Evolutionary conservation across 2,113 vertebrate genomes (phyloP).

Genomic region (Balaeniceps rex): DNA sequence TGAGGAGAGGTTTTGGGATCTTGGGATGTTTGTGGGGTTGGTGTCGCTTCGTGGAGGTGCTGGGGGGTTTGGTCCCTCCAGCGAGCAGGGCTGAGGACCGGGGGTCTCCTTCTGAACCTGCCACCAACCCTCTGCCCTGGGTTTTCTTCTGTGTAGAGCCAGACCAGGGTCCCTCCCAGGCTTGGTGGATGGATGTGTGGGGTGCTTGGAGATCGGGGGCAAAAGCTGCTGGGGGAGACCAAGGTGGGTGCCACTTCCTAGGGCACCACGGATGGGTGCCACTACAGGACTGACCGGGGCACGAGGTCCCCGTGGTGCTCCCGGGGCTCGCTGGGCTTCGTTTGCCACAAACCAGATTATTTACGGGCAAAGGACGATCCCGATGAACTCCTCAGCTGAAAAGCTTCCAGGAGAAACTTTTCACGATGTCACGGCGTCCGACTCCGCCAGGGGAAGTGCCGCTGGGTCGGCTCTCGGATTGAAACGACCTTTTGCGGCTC

Average conservation of each 20-base stretch:
- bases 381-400: background rate
- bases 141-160: background rate
- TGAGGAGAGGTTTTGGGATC: background rate
- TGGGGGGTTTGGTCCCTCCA: background rate
- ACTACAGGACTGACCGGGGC: accelerated
- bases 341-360: background rate
- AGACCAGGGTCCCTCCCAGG: background rate
- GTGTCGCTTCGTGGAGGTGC: background rate
- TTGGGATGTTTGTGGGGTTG: accelerated
- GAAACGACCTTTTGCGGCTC: background rate
- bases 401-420: background rate
- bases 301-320: background rate
- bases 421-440: accelerated
- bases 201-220: background rate
- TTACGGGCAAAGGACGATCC: background rate
- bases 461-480: accelerated
- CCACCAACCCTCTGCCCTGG: background rate
- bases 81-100: background rate
- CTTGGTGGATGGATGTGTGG: background rate
- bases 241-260: background rate
- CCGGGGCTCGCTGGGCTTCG: accelerated
- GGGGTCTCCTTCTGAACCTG: background rate
- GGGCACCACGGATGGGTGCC: background rate
- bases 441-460: background rate
- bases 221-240: background rate